Base-by-base conservation (phyloP, 2,888 invertebrate genomes). In the Microdon myrmicae region DNA sequence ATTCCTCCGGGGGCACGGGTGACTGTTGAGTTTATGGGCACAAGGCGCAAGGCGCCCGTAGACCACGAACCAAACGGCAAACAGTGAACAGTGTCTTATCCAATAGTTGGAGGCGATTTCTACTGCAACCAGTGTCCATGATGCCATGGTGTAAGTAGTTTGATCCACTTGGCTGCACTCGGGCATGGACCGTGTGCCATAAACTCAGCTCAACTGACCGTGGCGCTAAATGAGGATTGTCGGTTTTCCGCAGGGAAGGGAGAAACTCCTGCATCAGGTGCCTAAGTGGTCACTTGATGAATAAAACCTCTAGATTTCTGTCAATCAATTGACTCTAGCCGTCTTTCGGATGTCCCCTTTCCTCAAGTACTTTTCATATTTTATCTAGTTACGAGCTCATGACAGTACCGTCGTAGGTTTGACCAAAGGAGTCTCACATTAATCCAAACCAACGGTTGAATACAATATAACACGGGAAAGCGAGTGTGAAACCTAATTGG, bases 401-500 rank as follows among this genome's bases (percentile, higher is more conserved):
- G 43, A 16, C 12, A 3, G n/a, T 22, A 6, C 13, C 4, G 3
- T 7, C 28, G 28, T 32, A 13, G 45, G 22, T 37, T 23, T 38
- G 17, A n/a, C n/a, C 32, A 43, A 22, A 43, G 25, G 22, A 23
- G 34, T 12, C 10, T 17, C 16, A n/a, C n/a, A n/a, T n/a, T n/a
- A n/a, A n/a, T n/a, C n/a, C n/a, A n/a, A n/a, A n/a, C n/a, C 43
- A 34, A n/a, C 5, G 6, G 20, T 10, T 14, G 47, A 28, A 41
- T n/a, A 58, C 56, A 58, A 58, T 49, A 58, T 44, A 49, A 49
- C 43, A 49, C 48, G 31, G 58, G 20, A 49, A 58, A 49, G 58
- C 58, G 43, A 58, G 58, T 58, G 58, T 58, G 49, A 58, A 58
- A 58, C 43, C 49, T 58, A 58, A 58, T 58, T 58, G 49, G 58